Evolutionary conservation across 1,140 invertebrate genomes (phyloP).

Genomic region (Drosophila ambigua): DNA sequence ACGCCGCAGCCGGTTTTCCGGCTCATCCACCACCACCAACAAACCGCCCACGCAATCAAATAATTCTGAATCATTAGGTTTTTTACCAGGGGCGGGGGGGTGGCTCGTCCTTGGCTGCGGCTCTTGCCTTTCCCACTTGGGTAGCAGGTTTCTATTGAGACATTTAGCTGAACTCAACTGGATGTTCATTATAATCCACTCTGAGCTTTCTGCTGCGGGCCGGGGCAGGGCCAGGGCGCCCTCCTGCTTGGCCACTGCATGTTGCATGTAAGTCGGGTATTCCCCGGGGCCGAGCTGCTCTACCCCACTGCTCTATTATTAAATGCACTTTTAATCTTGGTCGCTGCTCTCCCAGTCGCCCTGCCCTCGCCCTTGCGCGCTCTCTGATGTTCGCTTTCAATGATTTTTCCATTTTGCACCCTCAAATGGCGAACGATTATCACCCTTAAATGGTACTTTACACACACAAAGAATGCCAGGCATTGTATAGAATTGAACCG

Average conservation of each 20-base stretch:
- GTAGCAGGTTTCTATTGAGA: constrained; percentile 59
- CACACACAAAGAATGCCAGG: constrained; percentile 79
- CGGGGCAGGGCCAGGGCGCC: background rate
- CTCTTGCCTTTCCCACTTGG: background rate
- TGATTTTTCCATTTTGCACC: constrained; percentile 82
- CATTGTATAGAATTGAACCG: constrained; percentile 78
- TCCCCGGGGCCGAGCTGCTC: constrained; percentile 66
- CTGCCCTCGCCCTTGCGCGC: background rate
- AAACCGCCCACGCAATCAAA: constrained; percentile 83
- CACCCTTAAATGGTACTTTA: constrained; percentile 84
- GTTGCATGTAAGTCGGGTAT: constrained; percentile 62
- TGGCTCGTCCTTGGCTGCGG: constrained; percentile 12
- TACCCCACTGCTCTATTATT: constrained; percentile 68
- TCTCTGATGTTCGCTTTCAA: constrained; percentile 68
- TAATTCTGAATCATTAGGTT: constrained; percentile 79
- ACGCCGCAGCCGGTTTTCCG: background rate
- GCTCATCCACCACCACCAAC: constrained; percentile 32
- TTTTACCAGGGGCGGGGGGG: constrained; percentile 39
- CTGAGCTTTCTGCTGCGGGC: constrained; percentile 35
- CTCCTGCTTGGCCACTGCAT: constrained; percentile 31
- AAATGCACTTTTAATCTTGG: constrained; percentile 83
- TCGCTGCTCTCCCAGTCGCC: constrained; percentile 15
- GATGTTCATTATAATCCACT: constrained; percentile 82
- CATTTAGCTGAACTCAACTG: constrained; percentile 79
- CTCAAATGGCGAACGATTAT: constrained; percentile 83